These are phyloP conservation scores for Ornithoptera priamus DNA, from an alignment of 2,888 invertebrate genomes.

Conservation along the genomic window DNA sequence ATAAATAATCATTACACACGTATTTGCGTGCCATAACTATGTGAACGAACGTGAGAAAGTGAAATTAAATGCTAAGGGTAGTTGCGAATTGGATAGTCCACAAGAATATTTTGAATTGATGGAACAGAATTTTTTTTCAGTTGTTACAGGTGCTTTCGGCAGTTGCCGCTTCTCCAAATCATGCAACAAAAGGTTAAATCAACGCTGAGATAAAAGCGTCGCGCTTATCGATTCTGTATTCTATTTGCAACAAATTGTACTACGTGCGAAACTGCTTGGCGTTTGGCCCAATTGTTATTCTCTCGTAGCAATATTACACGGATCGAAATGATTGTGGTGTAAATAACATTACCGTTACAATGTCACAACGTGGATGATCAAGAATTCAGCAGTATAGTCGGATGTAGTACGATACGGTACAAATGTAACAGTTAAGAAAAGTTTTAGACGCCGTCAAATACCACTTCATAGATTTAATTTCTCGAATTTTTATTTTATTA, in stretches of 20 bases:
- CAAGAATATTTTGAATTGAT: not conserved
- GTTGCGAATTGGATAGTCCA: too few relatives aligned
- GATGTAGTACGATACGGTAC: not conserved
- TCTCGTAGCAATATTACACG: slow-evolving; percentile 42
- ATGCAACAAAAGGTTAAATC: slow-evolving; percentile 5
- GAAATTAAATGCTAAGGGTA: not conserved
- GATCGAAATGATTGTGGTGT: slow-evolving; percentile 39
- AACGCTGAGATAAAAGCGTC: slow-evolving; percentile 44
- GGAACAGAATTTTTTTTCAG: not conserved
- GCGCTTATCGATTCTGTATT: slow-evolving; percentile 42
- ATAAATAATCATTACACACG: too few relatives aligned
- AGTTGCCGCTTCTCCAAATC: slow-evolving; percentile 1
- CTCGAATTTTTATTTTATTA: too few relatives aligned
- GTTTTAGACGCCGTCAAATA: too few relatives aligned
- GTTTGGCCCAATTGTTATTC: slow-evolving; percentile 50
- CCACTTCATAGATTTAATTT: not conserved
- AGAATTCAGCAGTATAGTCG: not conserved
- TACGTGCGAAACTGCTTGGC: slow-evolving; percentile 52
- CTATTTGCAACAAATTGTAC: slow-evolving; percentile 48
- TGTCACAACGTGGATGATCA: slow-evolving; percentile 29
- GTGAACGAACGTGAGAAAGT: not conserved
- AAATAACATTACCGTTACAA: slow-evolving; percentile 41
- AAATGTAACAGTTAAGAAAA: not conserved
- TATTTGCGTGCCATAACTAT: too few relatives aligned
- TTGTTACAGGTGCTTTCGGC: not conserved